Base-by-base conservation (phyloP, 2,113 vertebrate genomes). In the Anoplopoma fimbria region DNA sequence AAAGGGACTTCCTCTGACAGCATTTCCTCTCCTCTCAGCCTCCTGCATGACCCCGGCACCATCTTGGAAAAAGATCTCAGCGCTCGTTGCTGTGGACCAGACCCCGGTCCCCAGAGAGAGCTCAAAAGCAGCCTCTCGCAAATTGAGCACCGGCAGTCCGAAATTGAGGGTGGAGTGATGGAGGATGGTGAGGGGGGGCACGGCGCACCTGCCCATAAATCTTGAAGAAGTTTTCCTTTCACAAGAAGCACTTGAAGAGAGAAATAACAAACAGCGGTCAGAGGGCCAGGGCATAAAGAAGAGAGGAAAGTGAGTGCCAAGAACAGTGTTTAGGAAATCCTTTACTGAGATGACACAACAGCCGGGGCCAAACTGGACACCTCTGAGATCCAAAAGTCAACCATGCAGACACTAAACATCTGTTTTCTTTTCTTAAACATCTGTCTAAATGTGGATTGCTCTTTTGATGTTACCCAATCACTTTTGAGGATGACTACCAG, bases 51-150 rank as follows among this genome's bases (percentile, higher is more conserved):
- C 95, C 95, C 93, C 90, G 12, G 87, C 87, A 93, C 82, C 87
- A 95, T 93, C 79, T 94, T 93, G 91, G 83, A 90, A 95, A 96
- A 95, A 95, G 90, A 95, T 93, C 95, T 94, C 92, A 73, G 81
- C 10, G 23, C 77, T 77, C 62, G 36, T 87, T 88, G 92, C 91
- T 90, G 65, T 89, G 90, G 85, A 89, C 89, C 89, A 81, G 79
- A 89, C 83, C 0, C 0, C 8, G 88, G 89, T 91, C 91, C 90
- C 90, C 29, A 87, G 93, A 81, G 93, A 80, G 57, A n/a, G 79
- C 34, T 93, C 85, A 92, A 92, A 93, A 63, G 57, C 89, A 69
- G 88, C 77, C 77, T 82, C 89, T 82, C 74, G 83, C 89, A 93
- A 94, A 93, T 62, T 88, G 85, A 92, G 88, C 81, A 87, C 70